phyloP scores from a whole-genome alignment of 2,797 vertebrate genomes.

The Arctocebus calabarensis region DNA sequence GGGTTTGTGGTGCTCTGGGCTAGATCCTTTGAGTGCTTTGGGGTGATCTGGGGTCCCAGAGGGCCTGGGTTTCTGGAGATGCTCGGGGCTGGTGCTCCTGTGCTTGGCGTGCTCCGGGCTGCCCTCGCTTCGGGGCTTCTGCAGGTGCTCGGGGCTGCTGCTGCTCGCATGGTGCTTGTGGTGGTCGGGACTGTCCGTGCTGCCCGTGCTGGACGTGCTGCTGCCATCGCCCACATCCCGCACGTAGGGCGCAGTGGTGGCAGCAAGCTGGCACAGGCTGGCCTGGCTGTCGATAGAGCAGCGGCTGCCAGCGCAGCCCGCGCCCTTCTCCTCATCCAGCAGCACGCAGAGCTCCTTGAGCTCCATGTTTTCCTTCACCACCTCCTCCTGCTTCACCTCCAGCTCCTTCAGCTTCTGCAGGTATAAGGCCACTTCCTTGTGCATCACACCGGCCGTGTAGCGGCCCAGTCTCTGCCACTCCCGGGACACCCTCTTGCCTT shows the following conservation, averaged over 20 bases:
- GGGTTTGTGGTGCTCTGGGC: constrained; percentile 93
- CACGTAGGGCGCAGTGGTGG: constrained; percentile 87
- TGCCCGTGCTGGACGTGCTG: constrained; percentile 96
- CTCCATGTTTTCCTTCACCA: constrained; percentile 96
- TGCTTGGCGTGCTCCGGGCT: constrained; percentile 93
- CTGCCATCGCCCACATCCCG: constrained; percentile 97
- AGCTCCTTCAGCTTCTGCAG: constrained; percentile 96
- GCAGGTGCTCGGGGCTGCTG: constrained; percentile 91
- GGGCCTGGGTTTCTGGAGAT: constrained; percentile 92
- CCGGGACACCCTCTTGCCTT: constrained; percentile 95
- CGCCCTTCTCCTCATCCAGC: constrained; percentile 94
- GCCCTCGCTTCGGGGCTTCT: constrained; percentile 88
- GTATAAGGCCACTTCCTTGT: constrained; percentile 96
- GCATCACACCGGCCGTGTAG: constrained; percentile 95
- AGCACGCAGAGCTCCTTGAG: constrained; percentile 96
- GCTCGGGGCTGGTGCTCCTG: constrained; percentile 93
- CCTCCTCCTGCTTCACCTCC: constrained; percentile 94
- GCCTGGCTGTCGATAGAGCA: constrained; percentile 95
- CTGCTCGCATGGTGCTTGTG: constrained; percentile 87
- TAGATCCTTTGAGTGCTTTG: constrained; percentile 90
- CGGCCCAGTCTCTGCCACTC: constrained; percentile 98
- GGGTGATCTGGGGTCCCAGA: constrained; percentile 92
- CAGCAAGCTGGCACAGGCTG: constrained; percentile 91
- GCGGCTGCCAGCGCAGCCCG: constrained; percentile 90
- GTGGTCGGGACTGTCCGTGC: constrained; percentile 95